Evolutionary conservation across 2,797 vertebrate genomes (phyloP).

Genomic region (Carapus acus): DNA sequence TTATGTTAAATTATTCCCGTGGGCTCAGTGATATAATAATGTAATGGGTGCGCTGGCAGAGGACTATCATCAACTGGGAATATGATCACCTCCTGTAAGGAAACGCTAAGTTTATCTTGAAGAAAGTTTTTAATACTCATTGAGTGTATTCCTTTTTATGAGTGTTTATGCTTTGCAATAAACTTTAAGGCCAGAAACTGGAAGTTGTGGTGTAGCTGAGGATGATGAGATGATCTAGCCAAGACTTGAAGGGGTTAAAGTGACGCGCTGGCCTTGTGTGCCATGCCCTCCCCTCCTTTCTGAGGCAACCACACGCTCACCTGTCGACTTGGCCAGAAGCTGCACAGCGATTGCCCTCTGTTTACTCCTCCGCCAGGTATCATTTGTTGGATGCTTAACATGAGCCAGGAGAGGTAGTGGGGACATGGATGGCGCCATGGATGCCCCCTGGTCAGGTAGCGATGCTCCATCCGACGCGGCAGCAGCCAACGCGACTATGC

Average conservation of each 20-base stretch:
- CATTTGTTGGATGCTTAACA: background rate
- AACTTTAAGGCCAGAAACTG: conserved; percentile 13
- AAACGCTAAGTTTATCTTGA: conserved; percentile 22
- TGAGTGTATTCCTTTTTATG: conserved; percentile 14
- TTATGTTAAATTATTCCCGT: conserved; percentile 45
- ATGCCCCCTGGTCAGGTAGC: conserved; percentile 32
- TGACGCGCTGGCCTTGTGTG: no score
- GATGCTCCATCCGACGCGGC: conserved; percentile 10
- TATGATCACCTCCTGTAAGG: conserved; percentile 11
- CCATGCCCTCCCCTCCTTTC: no score
- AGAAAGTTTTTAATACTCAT: conserved; percentile 17
- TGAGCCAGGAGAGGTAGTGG: conserved; percentile 8
- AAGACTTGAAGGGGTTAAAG: no score
- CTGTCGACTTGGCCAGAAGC: conserved; percentile 27
- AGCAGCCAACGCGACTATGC: conserved; percentile 44
- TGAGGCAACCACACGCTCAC: conserved; percentile 19
- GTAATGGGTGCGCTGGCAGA: conserved; percentile 15
- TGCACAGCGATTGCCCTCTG: conserved; percentile 17
- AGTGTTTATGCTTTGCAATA: conserved; percentile 2
- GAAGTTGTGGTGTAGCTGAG: no score
- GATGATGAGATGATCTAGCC: no score
- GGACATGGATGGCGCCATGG: conserved; percentile 56
- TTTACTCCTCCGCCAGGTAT: background rate
- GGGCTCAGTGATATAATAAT: conserved; percentile 29
- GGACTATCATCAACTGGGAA: background rate